Evolutionary conservation across 2,888 invertebrate genomes (phyloP), one percentile per base, ranked within the genome.

Genomic region (Platypus cylindrus): DNA sequence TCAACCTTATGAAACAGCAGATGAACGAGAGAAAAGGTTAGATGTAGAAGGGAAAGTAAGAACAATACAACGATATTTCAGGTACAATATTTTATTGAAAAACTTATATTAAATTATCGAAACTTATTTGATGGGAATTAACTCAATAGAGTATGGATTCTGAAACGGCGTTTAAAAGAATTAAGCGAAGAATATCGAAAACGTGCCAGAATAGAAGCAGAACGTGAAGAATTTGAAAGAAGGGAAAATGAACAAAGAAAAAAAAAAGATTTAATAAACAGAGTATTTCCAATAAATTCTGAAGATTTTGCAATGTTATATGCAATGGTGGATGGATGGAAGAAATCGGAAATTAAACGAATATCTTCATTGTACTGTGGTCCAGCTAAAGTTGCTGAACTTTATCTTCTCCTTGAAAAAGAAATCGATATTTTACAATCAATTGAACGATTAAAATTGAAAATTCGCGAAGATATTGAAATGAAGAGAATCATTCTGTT

Each of bases 221-320:
- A 63, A 48, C 53, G 66, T 29, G 70, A 68, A 34, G 63, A 66
- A 28, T 58, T 58, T 34, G 57, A 57, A 35, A 18, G 41, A 9
- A 64, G 67, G 42, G 70, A 70, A 28, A 62, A 68, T 49, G 67
- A 67, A 39, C 64, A 64, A 40, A 64, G 73, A 32, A 58, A 69
- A 41, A 63, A 67, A 18, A 61, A 59, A 18, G 75, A 77, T 50
- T 63, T 76, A 11, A 60, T 73, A 17, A 71, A 73, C 4, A 77
- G 74, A 58, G 73, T 75, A n/a, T 77, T 75, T 52, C 84, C 84
- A 0, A 68, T 69, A 48, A 71, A 75, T 3, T 70, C 73, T 36
- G 70, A 72, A 47, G 84, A 84, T 56, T 85, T 84, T 49, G 76
- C 78, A 46, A 70, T 81, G 62, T 61, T 85, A 2, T 81, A 77